phyloP scores from a whole-genome alignment of 2,888 invertebrate species.

The Thereva nobilitata region DNA sequence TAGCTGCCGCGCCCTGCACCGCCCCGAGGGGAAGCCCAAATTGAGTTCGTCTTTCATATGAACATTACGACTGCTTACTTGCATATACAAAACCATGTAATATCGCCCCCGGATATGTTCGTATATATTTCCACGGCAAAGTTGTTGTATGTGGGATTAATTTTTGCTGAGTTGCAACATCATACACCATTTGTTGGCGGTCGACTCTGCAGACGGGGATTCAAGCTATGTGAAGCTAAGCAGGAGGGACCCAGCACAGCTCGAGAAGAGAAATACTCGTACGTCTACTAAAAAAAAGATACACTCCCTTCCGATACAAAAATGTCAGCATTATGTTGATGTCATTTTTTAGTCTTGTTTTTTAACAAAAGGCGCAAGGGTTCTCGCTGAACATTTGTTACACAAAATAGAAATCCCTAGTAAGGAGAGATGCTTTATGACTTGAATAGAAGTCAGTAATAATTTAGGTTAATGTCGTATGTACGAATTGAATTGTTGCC shows the following conservation, averaged over 20 bases:
- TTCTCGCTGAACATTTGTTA: conserved; percentile 28
- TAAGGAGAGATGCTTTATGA: conserved; percentile 19
- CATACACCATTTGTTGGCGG: conserved; percentile 16
- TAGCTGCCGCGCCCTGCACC: neutral
- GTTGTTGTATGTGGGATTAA: conserved; percentile 15
- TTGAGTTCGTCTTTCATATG: conserved; percentile 25
- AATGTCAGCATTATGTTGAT: conserved; percentile 34
- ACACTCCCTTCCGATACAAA: conserved; percentile 32
- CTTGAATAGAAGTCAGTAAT: conserved; percentile 16
- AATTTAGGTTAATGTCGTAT: conserved; percentile 26
- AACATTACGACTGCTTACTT: conserved; percentile 14
- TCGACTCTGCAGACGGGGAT: conserved; percentile 17
- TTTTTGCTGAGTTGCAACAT: conserved; percentile 31
- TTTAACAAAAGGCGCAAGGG: conserved; percentile 27
- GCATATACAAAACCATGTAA: conserved; percentile 21
- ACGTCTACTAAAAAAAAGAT: conserved; percentile 3
- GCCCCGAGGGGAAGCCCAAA: conserved; percentile 5
- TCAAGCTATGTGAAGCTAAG: conserved; percentile 6
- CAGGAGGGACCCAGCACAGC: conserved; percentile 9
- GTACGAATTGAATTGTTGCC: conserved; percentile 27
- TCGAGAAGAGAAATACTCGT: neutral
- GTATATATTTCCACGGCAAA: conserved; percentile 15
- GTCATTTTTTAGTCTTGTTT: conserved; percentile 30
- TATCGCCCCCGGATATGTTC: conserved; percentile 23
- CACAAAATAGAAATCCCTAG: conserved; percentile 19